These are phyloP conservation scores for Oligia strigilis DNA, from an alignment of 2,888 invertebrate genomes.

Conservation along the genomic window DNA sequence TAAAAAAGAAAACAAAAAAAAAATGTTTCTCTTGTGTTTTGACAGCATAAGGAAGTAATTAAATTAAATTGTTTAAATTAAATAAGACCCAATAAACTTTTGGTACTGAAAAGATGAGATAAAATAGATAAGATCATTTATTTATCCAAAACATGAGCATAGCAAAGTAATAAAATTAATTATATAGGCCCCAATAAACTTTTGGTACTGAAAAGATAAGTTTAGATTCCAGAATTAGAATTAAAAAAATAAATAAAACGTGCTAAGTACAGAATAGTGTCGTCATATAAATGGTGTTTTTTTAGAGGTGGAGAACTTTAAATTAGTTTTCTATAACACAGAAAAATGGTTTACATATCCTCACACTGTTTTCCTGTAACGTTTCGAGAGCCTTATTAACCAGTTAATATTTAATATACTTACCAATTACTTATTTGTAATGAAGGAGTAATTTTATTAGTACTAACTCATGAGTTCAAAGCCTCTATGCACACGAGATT, in stretches of 20 bases:
- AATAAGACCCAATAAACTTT: background rate
- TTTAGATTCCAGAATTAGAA: too few relatives aligned
- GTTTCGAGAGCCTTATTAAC: too few relatives aligned
- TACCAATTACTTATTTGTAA: background rate
- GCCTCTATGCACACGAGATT: background rate
- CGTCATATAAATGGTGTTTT: too few relatives aligned
- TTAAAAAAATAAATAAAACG: too few relatives aligned
- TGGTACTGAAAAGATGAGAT: background rate
- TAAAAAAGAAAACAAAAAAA: too few relatives aligned
- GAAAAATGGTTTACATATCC: too few relatives aligned
- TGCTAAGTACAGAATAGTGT: background rate
- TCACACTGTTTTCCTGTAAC: too few relatives aligned
- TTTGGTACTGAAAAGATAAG: background rate
- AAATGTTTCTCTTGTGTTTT: background rate
- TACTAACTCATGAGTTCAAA: conserved; percentile 2
- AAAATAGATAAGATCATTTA: background rate
- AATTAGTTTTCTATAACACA: too few relatives aligned
- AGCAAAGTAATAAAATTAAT: background rate
- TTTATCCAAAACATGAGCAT: background rate
- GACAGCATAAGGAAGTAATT: background rate
- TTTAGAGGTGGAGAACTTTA: too few relatives aligned
- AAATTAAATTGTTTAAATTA: background rate
- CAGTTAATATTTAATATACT: background rate
- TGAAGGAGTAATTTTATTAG: background rate
- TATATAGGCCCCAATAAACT: too few relatives aligned